Evolutionary conservation across 2,113 vertebrate genomes (phyloP), one percentile per base, ranked within the genome.

Genomic region (Dicentrarchus labrax): DNA sequence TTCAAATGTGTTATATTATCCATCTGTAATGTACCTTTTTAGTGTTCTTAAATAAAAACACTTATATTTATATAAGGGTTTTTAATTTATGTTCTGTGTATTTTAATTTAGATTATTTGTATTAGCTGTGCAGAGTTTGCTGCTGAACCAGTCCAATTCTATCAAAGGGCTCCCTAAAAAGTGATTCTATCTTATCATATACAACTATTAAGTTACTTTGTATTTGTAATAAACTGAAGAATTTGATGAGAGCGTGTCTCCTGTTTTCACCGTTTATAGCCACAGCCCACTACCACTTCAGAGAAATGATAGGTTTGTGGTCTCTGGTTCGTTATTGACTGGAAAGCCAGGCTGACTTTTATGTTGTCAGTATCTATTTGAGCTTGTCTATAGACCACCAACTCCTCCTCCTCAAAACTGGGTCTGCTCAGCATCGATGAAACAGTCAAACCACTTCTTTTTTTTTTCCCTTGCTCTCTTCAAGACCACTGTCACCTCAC

Each of bases 401-500:
- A 10, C 66, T 77, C 70, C 80, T 72, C 64, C 73, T 57, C 17
- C 45, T 53, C 53, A 19, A 13, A 3, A 3, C 41, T 16, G 5
- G 4, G 4, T 43, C 61, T 41, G 24, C 22, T 81, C n/a, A 38
- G 6, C 57, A 16, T 21, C 1, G 2, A 19, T 10, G n/a, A 50
- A 84, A 71, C 59, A 45, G 38, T 69, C 56, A 56, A 81, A 89
- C 68, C 84, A 70, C 74, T 5, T 24, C 24, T 24, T 19, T 41
- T 15, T 24, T 30, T 59, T 59, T 24, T 11, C 47, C 56, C 11
- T 10, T 47, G 41, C 15, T 82, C 1, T 75, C 21, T 47, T 15
- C 1, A n/a, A 88, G 84, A 76, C 90, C 91, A 84, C 86, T 13
- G 16, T 48, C 72, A 81, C 83, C 72, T 72, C 83, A 85, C 43